These are phyloP conservation scores for Eulacestoma nigropectus DNA, from an alignment of 2,113 vertebrate genomes.

Conservation along the genomic window DNA sequence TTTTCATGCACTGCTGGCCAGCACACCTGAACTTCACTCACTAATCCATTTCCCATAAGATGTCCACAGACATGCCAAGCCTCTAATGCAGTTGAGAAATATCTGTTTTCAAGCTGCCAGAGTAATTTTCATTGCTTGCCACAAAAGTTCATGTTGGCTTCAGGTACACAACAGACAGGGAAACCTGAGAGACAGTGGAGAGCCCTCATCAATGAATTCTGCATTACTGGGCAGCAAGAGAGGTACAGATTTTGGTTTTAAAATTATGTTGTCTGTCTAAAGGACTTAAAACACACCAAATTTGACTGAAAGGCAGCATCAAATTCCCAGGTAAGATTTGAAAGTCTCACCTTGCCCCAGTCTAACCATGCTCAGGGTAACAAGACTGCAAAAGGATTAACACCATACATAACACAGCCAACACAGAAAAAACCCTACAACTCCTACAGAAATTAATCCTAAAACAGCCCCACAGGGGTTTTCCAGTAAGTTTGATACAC, in stretches of 20 bases:
- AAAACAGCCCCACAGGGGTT: background rate
- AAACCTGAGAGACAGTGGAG: background rate
- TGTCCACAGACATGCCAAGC: background rate
- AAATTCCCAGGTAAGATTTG: background rate
- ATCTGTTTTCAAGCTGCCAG: background rate
- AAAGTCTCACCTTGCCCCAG: background rate
- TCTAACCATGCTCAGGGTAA: background rate
- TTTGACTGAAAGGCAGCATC: background rate
- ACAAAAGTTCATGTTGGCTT: background rate
- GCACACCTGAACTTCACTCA: background rate
- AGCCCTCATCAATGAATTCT: background rate
- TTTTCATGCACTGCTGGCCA: background rate
- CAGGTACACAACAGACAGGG: background rate
- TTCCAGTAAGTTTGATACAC: background rate
- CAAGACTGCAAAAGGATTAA: background rate
- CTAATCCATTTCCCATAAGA: background rate
- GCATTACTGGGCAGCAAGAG: background rate
- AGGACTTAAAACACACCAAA: background rate
- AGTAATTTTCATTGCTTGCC: background rate
- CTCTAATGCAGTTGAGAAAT: background rate
- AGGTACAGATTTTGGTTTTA: background rate
- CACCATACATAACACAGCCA: rapidly evolving
- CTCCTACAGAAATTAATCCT: background rate
- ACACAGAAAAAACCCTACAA: background rate
- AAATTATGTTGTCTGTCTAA: background rate